phyloP scores from a whole-genome alignment of 2,797 vertebrate genomes.

The Rhinichthys osculus region DNA sequence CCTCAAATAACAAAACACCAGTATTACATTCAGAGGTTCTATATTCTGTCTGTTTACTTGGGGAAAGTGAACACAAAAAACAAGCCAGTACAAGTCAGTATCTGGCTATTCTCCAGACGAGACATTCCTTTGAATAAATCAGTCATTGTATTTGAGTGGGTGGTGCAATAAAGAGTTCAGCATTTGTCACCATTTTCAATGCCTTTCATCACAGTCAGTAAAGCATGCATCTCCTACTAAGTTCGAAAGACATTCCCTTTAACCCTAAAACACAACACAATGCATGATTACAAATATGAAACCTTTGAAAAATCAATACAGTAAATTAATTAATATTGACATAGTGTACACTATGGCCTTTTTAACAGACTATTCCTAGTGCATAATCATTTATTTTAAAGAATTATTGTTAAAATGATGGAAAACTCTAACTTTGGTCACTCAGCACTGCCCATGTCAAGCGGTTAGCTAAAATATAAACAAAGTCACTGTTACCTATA shows the following conservation, averaged over 20 bases:
- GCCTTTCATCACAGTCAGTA: conserved; percentile 32
- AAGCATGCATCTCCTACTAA: not conserved
- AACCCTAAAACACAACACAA: not conserved
- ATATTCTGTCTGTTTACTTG: conserved; percentile 49
- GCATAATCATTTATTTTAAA: not conserved
- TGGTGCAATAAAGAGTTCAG: conserved; percentile 50
- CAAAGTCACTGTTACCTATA: not conserved
- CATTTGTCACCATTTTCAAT: conserved; percentile 46
- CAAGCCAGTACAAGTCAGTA: conserved; percentile 53
- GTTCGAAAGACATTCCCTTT: not conserved
- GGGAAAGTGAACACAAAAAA: conserved; percentile 29
- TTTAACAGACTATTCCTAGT: not conserved
- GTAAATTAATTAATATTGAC: not conserved
- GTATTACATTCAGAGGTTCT: conserved; percentile 27
- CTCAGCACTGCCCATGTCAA: not conserved
- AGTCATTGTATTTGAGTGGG: conserved; percentile 60
- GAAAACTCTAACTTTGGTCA: too few species aligned
- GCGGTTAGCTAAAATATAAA: not conserved
- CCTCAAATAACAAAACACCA: conserved; percentile 5
- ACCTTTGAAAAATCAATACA: not conserved
- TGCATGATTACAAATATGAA: not conserved
- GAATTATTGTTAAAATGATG: not conserved
- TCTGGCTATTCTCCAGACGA: conserved; percentile 57
- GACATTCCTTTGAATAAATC: conserved; percentile 64
- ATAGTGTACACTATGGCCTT: not conserved